These are phyloP conservation scores for Philypnodon macrostomus DNA, from an alignment of 2,797 vertebrate genomes.

Conservation along the genomic window DNA sequence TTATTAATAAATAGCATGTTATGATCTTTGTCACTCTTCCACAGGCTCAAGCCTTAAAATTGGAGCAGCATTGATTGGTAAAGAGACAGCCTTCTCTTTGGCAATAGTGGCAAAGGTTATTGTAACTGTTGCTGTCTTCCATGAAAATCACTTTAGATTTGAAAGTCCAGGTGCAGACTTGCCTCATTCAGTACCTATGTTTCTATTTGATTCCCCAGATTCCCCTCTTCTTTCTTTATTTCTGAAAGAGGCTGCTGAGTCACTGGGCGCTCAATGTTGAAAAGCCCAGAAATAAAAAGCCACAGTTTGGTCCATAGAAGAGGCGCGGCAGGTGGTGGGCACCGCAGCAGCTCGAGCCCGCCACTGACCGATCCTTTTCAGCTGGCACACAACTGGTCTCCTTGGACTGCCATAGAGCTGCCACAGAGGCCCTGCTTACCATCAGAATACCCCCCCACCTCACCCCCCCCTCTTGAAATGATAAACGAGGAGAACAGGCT, in stretches of 20 bases:
- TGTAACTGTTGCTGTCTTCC: not conserved
- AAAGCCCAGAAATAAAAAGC: slow-evolving; percentile 62
- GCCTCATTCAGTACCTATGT: slow-evolving; percentile 59
- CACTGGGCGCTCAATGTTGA: slow-evolving; percentile 65
- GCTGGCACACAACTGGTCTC: slow-evolving; percentile 75
- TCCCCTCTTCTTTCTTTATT: slow-evolving; percentile 41
- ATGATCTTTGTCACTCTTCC: no score
- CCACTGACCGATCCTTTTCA: slow-evolving; percentile 77
- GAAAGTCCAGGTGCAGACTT: slow-evolving; percentile 55
- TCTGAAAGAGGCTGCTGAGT: slow-evolving; percentile 75
- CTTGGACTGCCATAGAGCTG: no score
- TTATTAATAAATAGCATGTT: no score
- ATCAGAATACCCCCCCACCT: slow-evolving; percentile 76
- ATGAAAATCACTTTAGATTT: slow-evolving; percentile 31
- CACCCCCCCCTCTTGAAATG: slow-evolving; percentile 74
- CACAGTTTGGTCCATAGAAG: slow-evolving; percentile 73
- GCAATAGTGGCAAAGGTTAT: no score
- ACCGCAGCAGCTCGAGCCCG: slow-evolving; percentile 73
- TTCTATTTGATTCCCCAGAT: slow-evolving; percentile 48
- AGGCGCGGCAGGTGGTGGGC: slow-evolving; percentile 83
- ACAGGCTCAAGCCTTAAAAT: no score
- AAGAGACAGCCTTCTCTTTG: no score
- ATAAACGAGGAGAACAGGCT: slow-evolving; percentile 80
- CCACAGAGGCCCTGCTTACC: slow-evolving; percentile 77
- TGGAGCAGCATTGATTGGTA: no score